These are phyloP conservation scores for Arbacia lixula DNA, from an alignment of 53 echinoderm and acorn worm genomes.

Conservation along the genomic window DNA sequence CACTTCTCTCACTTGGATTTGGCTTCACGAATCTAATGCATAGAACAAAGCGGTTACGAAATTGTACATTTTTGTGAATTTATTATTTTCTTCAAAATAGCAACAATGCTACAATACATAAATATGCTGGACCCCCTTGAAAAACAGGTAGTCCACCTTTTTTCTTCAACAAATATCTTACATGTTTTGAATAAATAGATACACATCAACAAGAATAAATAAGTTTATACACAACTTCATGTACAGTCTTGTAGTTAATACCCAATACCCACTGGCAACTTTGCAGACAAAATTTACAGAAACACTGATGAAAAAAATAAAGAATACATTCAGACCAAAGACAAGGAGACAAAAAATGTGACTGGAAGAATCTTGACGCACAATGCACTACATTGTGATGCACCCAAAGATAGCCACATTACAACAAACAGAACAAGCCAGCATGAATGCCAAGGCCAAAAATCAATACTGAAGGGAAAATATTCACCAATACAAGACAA, in stretches of 20 bases:
- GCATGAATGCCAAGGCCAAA: too few relatives aligned
- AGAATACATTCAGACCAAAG: not conserved
- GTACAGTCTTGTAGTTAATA: conserved; percentile 13
- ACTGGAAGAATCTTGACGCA: too few relatives aligned
- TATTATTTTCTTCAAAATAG: conserved; percentile 50
- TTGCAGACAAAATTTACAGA: conserved; percentile 18
- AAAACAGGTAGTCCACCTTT: conserved; percentile 27
- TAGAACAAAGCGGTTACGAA: not conserved
- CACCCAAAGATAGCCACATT: too few relatives aligned
- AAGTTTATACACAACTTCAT: conserved; percentile 53
- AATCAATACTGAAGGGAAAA: not conserved
- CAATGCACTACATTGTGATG: too few relatives aligned
- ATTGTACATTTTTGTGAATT: conserved; percentile 21
- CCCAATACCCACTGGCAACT: conserved; percentile 46
- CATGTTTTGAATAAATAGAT: conserved; percentile 52
- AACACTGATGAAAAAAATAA: not conserved
- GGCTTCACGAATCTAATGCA: not conserved
- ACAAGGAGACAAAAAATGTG: not conserved
- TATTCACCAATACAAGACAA: not conserved
- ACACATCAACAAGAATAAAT: conserved; percentile 59
- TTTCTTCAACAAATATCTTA: conserved; percentile 47
- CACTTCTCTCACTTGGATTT: too few relatives aligned
- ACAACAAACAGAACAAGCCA: too few relatives aligned
- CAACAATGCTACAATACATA: conserved; percentile 58
- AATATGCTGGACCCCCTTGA: conserved; percentile 38